Conservation (phyloP, 1,140 invertebrate species). For the Leptinotarsa lineolata region DNA sequence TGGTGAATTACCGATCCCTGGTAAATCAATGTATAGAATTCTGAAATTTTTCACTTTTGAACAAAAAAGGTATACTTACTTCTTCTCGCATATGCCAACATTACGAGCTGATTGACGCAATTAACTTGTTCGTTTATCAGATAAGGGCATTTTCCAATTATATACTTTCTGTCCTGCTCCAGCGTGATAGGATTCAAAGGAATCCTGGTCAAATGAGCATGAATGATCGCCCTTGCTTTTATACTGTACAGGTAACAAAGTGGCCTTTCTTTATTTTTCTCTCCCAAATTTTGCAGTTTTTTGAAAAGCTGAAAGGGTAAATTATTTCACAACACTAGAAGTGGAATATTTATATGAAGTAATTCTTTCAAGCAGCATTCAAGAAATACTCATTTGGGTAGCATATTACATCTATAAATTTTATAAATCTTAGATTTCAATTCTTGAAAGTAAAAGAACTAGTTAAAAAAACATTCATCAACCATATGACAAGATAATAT, state of each 20-base stretch:
- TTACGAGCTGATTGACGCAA: slow-evolving; percentile 90
- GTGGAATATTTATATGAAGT: background rate
- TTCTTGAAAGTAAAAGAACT: too few relatives aligned
- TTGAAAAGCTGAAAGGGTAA: slow-evolving; percentile 77
- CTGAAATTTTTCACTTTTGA: too few relatives aligned
- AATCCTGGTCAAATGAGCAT: slow-evolving; percentile 90
- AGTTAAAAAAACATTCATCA: too few relatives aligned
- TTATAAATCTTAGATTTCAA: too few relatives aligned
- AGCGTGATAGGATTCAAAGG: slow-evolving; percentile 79
- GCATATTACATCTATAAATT: background rate
- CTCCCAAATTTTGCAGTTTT: slow-evolving; percentile 84
- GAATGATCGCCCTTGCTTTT: slow-evolving; percentile 91
- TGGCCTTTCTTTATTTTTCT: slow-evolving; percentile 95
- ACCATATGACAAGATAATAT: too few relatives aligned
- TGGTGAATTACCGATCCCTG: too few relatives aligned
- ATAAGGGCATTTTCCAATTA: slow-evolving; percentile 91
- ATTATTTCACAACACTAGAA: background rate
- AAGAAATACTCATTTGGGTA: background rate
- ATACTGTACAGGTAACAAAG: slow-evolving; percentile 94
- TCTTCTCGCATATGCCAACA: slow-evolving; percentile 87
- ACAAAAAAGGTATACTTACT: slow-evolving; percentile 61
- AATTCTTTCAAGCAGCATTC: background rate
- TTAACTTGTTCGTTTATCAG: slow-evolving; percentile 98
- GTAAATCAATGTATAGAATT: too few relatives aligned
- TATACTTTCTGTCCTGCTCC: slow-evolving; percentile 83